These are phyloP conservation scores for Melitaea cinxia DNA, from an alignment of 1,140 invertebrate species.

Conservation along the genomic window DNA sequence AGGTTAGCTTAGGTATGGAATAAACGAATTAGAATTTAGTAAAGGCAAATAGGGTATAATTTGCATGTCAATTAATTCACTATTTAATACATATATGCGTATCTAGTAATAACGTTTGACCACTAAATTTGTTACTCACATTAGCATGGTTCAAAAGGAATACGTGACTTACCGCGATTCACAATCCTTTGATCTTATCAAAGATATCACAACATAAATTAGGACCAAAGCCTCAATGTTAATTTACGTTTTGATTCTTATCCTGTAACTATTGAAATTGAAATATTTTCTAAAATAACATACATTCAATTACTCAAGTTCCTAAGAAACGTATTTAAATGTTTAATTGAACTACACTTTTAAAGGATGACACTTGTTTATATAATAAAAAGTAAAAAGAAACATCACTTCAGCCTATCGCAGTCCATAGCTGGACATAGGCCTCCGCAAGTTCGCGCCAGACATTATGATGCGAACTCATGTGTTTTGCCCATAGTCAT, in stretches of 20 bases:
- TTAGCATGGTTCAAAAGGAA: slow-evolving; percentile 14
- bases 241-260: not conserved
- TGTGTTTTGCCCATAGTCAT: too few relatives aligned
- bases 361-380: too few relatives aligned
- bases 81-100: not conserved
- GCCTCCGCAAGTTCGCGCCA: too few relatives aligned
- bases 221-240: not conserved
- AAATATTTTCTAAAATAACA: too few relatives aligned
- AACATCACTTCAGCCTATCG: too few relatives aligned
- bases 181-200: slow-evolving; percentile 15
- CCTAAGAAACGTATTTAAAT: too few relatives aligned
- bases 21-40: not conserved
- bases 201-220: slow-evolving; percentile 12
- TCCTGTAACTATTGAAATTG: not conserved
- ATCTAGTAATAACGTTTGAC: slow-evolving; percentile 1
- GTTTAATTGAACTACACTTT: too few relatives aligned
- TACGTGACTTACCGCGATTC: slow-evolving; percentile 12
- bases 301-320: too few relatives aligned
- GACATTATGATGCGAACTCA: too few relatives aligned
- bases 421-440: too few relatives aligned
- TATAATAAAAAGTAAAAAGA: too few relatives aligned
- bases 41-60: not conserved
- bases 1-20: not conserved
- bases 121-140: slow-evolving; percentile 17
- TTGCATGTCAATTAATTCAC: not conserved